A percentile compares a stretch with the other conserved stretches of the same genome.
These are phyloP conservation scores for Glomeris marginata DNA, from an alignment of 2,888 invertebrate genomes.

Conservation along the genomic window DNA sequence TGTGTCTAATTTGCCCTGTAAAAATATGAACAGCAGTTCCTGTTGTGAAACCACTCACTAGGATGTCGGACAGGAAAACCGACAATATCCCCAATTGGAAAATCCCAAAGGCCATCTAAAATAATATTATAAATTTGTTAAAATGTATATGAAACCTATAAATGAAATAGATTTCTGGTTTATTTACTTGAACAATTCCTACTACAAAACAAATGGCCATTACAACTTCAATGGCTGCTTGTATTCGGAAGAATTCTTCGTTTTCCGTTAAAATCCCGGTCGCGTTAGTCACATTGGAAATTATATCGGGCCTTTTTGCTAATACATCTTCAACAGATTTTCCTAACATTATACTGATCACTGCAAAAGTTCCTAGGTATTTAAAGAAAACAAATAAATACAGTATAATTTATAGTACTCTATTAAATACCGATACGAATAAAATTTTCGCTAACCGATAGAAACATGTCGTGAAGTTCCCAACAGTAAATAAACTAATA, in stretches of 20 bases:
- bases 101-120: conserved; percentile 43
- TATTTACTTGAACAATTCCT: conserved; percentile 5
- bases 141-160: no score
- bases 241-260: no score
- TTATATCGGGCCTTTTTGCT: no score
- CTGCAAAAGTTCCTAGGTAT: conserved; percentile 16
- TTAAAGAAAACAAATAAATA: no score
- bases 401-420: no score
- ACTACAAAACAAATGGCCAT: conserved; percentile 9
- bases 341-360: conserved; percentile 15
- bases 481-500: conserved; percentile 66
- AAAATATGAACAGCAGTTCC: conserved; percentile 75
- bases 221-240: conserved; percentile 4
- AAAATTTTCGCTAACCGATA: conserved; percentile 47
- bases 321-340: conserved; percentile 10
- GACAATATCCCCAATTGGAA: conserved; percentile 58
- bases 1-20: conserved; percentile 46
- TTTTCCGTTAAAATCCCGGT: no score
- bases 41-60: conserved; percentile 77
- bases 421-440: no score
- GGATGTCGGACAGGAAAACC: conserved; percentile 57
- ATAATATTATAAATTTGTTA: no score
- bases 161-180: no score
- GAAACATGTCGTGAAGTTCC: conserved; percentile 82
- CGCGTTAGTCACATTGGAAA: no score